Evolutionary conservation across 1,140 invertebrate genomes (phyloP).

Genomic region (Atta texana): DNA sequence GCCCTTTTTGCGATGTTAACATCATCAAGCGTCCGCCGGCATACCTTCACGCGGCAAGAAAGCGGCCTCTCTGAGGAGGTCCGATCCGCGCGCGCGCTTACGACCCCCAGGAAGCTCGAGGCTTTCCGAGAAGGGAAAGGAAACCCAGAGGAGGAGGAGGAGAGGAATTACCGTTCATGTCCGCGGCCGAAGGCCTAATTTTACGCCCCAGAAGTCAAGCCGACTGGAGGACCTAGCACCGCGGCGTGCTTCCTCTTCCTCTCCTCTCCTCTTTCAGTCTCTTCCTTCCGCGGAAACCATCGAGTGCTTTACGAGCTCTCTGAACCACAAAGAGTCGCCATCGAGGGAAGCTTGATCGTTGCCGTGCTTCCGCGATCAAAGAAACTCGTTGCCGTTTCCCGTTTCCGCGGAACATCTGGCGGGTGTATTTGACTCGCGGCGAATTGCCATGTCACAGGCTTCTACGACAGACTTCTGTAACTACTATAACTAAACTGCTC

Average conservation of each 20-base stretch:
- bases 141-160: neutral
- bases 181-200: constrained; percentile 66
- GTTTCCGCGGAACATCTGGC: constrained; percentile 3
- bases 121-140: constrained; percentile 62
- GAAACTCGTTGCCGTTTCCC: constrained; percentile 50
- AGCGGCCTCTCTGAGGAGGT: constrained; percentile 60
- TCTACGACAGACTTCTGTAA: neutral
- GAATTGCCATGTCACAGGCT: neutral
- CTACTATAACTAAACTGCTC: no score
- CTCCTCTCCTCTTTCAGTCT: constrained; percentile 20
- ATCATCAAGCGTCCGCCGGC: constrained; percentile 61
- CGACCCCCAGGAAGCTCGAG: constrained; percentile 21
- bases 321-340: constrained; percentile 57
- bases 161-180: constrained; percentile 8
- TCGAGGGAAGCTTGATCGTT: constrained; percentile 58
- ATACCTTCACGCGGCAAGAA: constrained; percentile 57
- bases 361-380: constrained; percentile 56
- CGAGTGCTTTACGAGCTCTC: constrained; percentile 68
- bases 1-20: constrained; percentile 59
- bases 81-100: constrained; percentile 25
- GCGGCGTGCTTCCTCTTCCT: constrained; percentile 11
- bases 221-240: constrained; percentile 13
- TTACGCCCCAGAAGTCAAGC: constrained; percentile 77
- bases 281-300: constrained; percentile 55
- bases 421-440: neutral